These are phyloP conservation scores for Atta cephalotes DNA, from an alignment of 1,140 invertebrate genomes.

Conservation along the genomic window DNA sequence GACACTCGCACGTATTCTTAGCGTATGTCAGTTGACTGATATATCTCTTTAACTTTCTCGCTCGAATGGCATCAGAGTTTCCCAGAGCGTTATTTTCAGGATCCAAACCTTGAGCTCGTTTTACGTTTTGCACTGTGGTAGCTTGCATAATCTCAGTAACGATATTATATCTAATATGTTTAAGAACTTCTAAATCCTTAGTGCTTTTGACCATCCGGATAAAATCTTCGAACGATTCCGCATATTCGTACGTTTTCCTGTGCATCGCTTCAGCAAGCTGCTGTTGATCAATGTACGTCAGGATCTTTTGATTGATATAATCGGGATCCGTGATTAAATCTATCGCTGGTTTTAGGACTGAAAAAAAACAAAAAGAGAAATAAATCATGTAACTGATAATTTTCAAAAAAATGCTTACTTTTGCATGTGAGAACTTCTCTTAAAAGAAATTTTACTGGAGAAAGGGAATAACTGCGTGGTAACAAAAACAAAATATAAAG, in stretches of 20 bases:
- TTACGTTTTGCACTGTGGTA: conserved; percentile 95
- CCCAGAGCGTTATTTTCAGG: conserved; percentile 88
- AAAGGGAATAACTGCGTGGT: conserved; percentile 92
- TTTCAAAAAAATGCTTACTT: conserved; percentile 87
- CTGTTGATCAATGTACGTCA: conserved; percentile 93
- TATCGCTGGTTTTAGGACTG: conserved; percentile 94
- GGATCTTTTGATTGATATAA: conserved; percentile 95
- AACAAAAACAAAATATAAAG: conserved; percentile 93
- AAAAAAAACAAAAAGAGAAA: conserved; percentile 38
- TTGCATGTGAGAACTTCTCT: conserved; percentile 94
- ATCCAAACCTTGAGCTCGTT: conserved; percentile 93
- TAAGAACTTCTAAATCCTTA: conserved; percentile 93
- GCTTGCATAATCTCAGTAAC: conserved; percentile 97
- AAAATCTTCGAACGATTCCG: conserved; percentile 96
- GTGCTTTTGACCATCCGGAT: conserved; percentile 94
- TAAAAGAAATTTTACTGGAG: conserved; percentile 92
- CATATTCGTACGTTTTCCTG: conserved; percentile 93
- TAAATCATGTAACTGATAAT: not conserved
- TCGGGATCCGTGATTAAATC: conserved; percentile 95
- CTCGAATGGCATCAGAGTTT: conserved; percentile 91
- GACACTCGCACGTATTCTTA: conserved; percentile 93
- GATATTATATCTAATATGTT: conserved; percentile 94
- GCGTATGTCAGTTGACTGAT: conserved; percentile 94
- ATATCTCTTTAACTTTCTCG: conserved; percentile 91
- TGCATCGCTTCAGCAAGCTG: conserved; percentile 93